Conservation (phyloP, 35 echinoderm and acorn worm species). For the Acanthaster planci region DNA sequence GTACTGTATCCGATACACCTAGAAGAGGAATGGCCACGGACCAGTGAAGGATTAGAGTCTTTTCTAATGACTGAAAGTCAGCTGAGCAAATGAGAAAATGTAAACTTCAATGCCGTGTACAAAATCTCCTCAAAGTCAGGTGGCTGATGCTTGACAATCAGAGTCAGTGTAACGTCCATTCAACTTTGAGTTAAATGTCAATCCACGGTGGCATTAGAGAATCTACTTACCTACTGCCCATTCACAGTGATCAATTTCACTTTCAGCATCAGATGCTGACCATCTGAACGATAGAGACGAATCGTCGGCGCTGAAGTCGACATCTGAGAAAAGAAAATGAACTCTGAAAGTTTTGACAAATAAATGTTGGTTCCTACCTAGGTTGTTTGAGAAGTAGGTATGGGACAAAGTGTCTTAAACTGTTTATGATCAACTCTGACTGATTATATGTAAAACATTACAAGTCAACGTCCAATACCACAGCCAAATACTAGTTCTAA, state of each 20-base stretch:
- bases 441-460: neutral
- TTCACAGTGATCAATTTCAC: conserved; percentile 45
- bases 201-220: too few relatives aligned
- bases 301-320: conserved; percentile 16
- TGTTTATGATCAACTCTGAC: neutral
- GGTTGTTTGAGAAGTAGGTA: neutral
- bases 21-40: too few relatives aligned
- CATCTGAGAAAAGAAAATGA: neutral
- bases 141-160: too few relatives aligned
- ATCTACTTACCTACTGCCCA: conserved; percentile 50
- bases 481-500: too few relatives aligned
- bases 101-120: neutral
- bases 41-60: too few relatives aligned
- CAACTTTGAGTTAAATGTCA: neutral
- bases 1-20: too few relatives aligned
- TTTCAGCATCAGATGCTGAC: conserved; percentile 38
- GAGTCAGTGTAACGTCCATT: neutral
- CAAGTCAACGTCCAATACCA: too few relatives aligned
- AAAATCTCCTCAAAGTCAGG: too few relatives aligned
- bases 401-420: neutral
- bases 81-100: too few relatives aligned
- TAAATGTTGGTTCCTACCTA: neutral
- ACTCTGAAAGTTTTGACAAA: too few relatives aligned
- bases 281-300: conserved; percentile 16
- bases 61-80: too few relatives aligned